A percentile compares a stretch with the other conserved stretches of the same genome.
phyloP scores from a whole-genome alignment of 2,113 vertebrate species.

The Rhinoderma darwinii region DNA sequence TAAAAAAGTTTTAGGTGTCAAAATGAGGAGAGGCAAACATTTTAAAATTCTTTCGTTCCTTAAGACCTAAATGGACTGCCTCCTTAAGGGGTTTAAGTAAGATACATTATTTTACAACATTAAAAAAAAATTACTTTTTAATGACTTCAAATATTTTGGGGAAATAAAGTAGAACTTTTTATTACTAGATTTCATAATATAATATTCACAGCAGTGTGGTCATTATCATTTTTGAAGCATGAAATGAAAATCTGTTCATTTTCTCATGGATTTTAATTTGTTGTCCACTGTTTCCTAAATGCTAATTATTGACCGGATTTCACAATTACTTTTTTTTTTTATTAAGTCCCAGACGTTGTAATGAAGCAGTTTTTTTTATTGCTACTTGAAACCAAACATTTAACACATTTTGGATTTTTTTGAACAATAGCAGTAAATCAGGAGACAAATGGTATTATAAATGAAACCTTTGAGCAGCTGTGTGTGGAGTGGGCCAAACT shows the following conservation, averaged over 20 bases:
- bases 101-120: not conserved
- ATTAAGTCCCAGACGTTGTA: conserved; percentile 64
- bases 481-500: conserved; percentile 62
- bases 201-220: conserved; percentile 61
- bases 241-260: conserved; percentile 66
- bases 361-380: conserved; percentile 63
- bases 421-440: conserved; percentile 65
- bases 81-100: not conserved
- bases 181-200: conserved; percentile 44
- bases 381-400: conserved; percentile 64
- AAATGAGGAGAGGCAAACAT: not conserved
- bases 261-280: conserved; percentile 61
- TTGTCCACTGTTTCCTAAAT: conserved; percentile 62
- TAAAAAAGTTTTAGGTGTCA: too few relatives aligned
- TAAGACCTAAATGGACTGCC: not conserved
- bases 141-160: not conserved
- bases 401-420: conserved; percentile 65
- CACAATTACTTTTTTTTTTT: conserved; percentile 49
- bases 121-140: not conserved
- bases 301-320: conserved; percentile 60
- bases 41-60: not conserved
- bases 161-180: conserved; percentile 40
- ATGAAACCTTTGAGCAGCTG: conserved; percentile 64
- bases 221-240: conserved; percentile 65
- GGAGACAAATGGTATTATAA: conserved; percentile 62